Percentiles rank a stretch among this genome's conserved stretches.
Evolutionary conservation across 2,797 vertebrate genomes (phyloP).

Genomic region (Sciaenops ocellatus): DNA sequence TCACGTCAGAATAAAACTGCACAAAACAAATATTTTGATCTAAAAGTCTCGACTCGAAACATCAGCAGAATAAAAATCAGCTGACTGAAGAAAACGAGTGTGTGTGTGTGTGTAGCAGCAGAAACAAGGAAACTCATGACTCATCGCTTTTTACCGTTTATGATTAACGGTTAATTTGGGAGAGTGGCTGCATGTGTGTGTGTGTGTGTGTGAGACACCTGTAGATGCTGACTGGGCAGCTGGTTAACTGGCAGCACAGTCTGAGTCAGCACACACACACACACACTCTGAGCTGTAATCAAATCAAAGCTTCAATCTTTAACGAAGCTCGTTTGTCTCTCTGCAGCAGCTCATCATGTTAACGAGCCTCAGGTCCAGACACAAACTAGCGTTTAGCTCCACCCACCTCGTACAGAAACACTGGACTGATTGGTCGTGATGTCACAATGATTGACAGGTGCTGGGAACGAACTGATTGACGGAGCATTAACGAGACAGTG

Average conservation of each 20-base stretch:
- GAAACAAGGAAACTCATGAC: constrained; percentile 51
- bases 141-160: constrained; percentile 63
- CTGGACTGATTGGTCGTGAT: background rate
- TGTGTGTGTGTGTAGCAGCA: constrained; percentile 19
- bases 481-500: too few relatives aligned
- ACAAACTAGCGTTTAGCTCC: background rate
- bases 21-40: constrained; percentile 2
- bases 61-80: constrained; percentile 64
- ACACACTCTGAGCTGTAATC: constrained; percentile 45
- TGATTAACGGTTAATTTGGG: constrained; percentile 77
- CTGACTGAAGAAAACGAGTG: constrained; percentile 36
- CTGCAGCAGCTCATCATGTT: constrained; percentile 27
- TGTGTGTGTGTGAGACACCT: constrained; percentile 38
- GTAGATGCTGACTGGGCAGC: constrained; percentile 62
- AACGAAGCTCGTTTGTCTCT: constrained; percentile 54
- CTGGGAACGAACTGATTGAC: background rate
- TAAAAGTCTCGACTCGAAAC: constrained; percentile 23
- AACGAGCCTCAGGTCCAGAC: constrained; percentile 19
- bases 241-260: constrained; percentile 51
- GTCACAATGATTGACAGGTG: constrained; percentile 19
- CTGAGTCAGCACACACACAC: constrained; percentile 59
- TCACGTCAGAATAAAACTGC: constrained; percentile 13
- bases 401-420: background rate
- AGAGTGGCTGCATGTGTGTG: constrained; percentile 60
- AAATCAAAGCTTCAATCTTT: constrained; percentile 49